Evolutionary conservation across 2,113 vertebrate genomes (phyloP).

Genomic region (Trematocara macrostoma): DNA sequence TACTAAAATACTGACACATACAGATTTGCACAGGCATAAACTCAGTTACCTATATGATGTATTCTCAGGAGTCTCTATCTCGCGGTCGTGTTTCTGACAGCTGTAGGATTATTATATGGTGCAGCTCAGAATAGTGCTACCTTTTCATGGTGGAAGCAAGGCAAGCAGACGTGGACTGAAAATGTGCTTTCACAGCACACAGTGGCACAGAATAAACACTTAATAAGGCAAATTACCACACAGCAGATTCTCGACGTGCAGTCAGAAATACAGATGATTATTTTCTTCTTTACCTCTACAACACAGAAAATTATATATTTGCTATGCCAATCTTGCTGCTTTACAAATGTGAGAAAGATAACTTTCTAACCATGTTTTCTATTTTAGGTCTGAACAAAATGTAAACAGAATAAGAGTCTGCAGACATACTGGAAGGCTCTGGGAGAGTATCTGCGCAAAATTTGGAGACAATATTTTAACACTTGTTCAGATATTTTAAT

Average conservation of each 20-base stretch:
- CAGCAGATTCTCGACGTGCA: not conserved
- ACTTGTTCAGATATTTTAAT: not conserved
- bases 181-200: not conserved
- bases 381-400: not conserved
- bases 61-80: not conserved
- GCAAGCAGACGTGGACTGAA: not conserved
- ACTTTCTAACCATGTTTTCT: not conserved
- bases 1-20: not conserved
- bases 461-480: not conserved
- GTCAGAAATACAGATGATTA: not conserved
- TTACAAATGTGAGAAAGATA: not conserved
- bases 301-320: not conserved
- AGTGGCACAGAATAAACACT: not conserved
- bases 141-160: not conserved
- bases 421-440: not conserved
- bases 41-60: not conserved
- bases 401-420: not conserved
- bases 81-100: not conserved
- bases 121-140: not conserved
- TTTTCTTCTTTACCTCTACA: not conserved
- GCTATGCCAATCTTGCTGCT: not conserved
- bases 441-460: not conserved
- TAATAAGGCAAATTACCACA: not conserved
- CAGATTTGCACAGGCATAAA: not conserved
- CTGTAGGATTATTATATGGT: not conserved